A percentile compares a stretch with the other conserved stretches of the same genome.
These are phyloP conservation scores for Mactromeris polynyma DNA, from an alignment of 2,888 invertebrate genomes.

Conservation along the genomic window DNA sequence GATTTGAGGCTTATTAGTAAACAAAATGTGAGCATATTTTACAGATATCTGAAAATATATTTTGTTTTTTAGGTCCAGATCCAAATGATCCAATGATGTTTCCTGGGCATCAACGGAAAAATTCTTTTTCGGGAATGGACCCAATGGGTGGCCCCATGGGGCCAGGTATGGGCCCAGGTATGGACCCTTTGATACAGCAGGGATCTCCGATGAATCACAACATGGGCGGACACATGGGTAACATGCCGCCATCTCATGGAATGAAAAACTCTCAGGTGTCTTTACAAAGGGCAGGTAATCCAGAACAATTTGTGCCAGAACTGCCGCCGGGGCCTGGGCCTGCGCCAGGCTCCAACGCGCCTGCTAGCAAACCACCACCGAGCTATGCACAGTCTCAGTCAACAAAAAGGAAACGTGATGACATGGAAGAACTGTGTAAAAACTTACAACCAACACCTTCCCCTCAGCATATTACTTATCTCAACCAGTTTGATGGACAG, in stretches of 20 bases:
- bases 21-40: too few relatives aligned
- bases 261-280: constrained; percentile 79
- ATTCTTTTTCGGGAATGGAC: constrained; percentile 74
- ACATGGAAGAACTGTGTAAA: constrained; percentile 91
- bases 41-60: background rate
- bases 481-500: constrained; percentile 98
- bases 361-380: constrained; percentile 85
- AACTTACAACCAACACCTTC: constrained; percentile 93
- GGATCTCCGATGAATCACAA: constrained; percentile 73
- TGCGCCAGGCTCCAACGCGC: constrained; percentile 56
- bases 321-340: constrained; percentile 65
- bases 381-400: constrained; percentile 86
- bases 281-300: constrained; percentile 85
- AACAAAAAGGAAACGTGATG: constrained; percentile 81
- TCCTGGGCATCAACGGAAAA: constrained; percentile 73
- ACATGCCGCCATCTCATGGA: constrained; percentile 74
- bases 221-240: constrained; percentile 71
- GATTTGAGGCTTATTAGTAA: too few relatives aligned
- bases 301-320: constrained; percentile 85
- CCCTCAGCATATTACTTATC: constrained; percentile 97
- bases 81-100: constrained; percentile 77
- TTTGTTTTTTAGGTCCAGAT: constrained; percentile 58
- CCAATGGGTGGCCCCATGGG: constrained; percentile 71
- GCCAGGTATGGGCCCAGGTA: constrained; percentile 67
- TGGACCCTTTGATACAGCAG: constrained; percentile 69